Evolutionary conservation across 2,113 vertebrate species (phyloP).

Genomic region (Patagioenas fasciata): DNA sequence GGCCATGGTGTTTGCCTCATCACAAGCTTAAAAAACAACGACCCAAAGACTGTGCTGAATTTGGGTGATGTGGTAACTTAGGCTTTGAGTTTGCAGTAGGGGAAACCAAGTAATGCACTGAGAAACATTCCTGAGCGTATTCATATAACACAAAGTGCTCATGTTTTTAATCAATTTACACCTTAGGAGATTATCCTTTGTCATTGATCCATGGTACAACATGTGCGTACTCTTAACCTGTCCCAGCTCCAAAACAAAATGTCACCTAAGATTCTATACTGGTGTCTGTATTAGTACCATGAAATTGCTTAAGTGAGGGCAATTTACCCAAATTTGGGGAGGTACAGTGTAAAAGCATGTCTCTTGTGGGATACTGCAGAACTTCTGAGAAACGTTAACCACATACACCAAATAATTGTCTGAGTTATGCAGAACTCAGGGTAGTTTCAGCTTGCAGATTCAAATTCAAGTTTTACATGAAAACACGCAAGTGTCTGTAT

Average conservation of each 20-base stretch:
- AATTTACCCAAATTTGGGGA: not conserved
- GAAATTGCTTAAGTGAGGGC: not conserved
- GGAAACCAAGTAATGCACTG: not conserved
- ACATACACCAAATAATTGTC: not conserved
- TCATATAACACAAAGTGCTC: accelerated
- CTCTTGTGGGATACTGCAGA: not conserved
- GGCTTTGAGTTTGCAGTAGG: not conserved
- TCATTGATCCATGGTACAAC: not conserved
- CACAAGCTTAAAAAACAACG: not conserved
- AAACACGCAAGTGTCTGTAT: not conserved
- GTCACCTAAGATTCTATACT: not conserved
- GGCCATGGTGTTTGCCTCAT: not conserved
- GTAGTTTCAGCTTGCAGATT: not conserved
- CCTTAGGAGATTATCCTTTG: too few relatives aligned
- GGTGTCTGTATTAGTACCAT: not conserved
- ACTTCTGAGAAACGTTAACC: not conserved
- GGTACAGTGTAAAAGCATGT: not conserved
- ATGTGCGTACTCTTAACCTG: not conserved
- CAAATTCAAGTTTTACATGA: not conserved
- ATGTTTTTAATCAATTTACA: accelerated
- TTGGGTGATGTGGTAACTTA: not conserved
- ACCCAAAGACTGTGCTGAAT: not conserved
- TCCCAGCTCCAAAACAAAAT: not conserved
- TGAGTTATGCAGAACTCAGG: not conserved
- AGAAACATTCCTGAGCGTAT: not conserved